A percentile compares a stretch with the other conserved stretches of the same genome.
Evolutionary conservation across 2,888 invertebrate genomes (phyloP).

Genomic region (Scotopteryx bipunctaria): DNA sequence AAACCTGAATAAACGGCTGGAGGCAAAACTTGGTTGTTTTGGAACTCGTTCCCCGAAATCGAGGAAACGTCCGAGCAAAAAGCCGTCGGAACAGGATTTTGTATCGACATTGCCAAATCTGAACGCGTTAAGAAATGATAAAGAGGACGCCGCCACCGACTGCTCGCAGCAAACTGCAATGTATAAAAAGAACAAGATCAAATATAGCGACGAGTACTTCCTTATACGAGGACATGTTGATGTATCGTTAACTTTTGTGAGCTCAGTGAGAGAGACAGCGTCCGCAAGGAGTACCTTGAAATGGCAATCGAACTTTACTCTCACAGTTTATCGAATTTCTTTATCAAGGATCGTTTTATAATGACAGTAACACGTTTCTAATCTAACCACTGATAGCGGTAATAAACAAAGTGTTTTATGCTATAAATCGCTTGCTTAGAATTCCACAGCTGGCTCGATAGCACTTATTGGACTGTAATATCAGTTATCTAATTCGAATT

Average conservation of each 20-base stretch:
- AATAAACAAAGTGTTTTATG: slow-evolving; percentile 12
- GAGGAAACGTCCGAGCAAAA: slow-evolving; percentile 78
- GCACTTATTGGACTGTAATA: slow-evolving; percentile 49
- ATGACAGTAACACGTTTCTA: neutral
- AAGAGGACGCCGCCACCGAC: slow-evolving; percentile 70
- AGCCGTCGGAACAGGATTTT: slow-evolving; percentile 78
- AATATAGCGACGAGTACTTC: slow-evolving; percentile 50
- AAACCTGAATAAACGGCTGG: slow-evolving; percentile 79
- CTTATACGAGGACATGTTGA: slow-evolving; percentile 50
- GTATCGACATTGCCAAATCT: slow-evolving; percentile 80
- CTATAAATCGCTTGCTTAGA: slow-evolving; percentile 32
- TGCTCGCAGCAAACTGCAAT: slow-evolving; percentile 50
- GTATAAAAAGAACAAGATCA: slow-evolving; percentile 47
- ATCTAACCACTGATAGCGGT: neutral
- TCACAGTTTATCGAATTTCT: neutral
- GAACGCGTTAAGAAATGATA: slow-evolving; percentile 81
- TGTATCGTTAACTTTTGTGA: slow-evolving; percentile 34
- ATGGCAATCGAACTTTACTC: neutral
- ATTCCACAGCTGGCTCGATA: slow-evolving; percentile 48
- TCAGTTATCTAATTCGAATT: slow-evolving; percentile 64
- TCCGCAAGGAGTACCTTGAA: too few relatives aligned
- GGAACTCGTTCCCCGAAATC: slow-evolving; percentile 76
- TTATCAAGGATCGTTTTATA: neutral
- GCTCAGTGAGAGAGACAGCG: too few relatives aligned
- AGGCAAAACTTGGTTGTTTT: slow-evolving; percentile 75